Conservation (phyloP, 2,797 vertebrate species). For the Sebastes kiyomatsui region DNA sequence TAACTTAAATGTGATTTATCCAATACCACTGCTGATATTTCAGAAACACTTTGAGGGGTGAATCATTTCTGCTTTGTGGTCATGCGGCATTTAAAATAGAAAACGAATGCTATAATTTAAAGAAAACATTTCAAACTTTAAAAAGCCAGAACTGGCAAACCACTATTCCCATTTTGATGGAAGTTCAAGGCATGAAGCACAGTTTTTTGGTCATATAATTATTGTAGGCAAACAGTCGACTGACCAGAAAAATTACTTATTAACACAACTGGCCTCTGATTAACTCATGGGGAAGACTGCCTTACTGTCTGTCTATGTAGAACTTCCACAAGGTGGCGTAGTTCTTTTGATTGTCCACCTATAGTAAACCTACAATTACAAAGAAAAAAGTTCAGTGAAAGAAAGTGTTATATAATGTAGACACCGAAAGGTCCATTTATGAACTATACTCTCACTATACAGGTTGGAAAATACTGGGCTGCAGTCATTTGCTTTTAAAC, state of each 20-base stretch:
- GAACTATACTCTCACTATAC: neutral
- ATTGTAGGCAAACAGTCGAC: neutral
- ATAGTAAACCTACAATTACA: neutral
- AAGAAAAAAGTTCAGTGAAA: neutral
- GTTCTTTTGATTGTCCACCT: neutral
- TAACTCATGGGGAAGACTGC: neutral
- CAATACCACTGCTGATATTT: neutral
- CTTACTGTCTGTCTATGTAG: neutral
- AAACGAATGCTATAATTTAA: neutral
- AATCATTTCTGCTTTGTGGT: neutral
- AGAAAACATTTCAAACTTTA: neutral
- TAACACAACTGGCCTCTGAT: neutral
- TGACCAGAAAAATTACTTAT: neutral
- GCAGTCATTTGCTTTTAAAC: neutral
- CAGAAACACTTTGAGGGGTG: neutral
- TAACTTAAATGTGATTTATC: neutral
- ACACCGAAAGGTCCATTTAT: neutral
- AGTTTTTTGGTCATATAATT: neutral
- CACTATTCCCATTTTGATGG: neutral
- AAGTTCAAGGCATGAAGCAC: neutral
- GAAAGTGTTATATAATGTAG: neutral
- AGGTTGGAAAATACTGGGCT: neutral
- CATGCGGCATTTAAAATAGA: neutral
- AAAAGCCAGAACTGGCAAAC: neutral
- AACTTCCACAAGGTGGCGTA: slow-evolving; percentile 13